phyloP scores from a whole-genome alignment of 1,140 invertebrate genomes.

The Ceratosolen fusciceps region DNA sequence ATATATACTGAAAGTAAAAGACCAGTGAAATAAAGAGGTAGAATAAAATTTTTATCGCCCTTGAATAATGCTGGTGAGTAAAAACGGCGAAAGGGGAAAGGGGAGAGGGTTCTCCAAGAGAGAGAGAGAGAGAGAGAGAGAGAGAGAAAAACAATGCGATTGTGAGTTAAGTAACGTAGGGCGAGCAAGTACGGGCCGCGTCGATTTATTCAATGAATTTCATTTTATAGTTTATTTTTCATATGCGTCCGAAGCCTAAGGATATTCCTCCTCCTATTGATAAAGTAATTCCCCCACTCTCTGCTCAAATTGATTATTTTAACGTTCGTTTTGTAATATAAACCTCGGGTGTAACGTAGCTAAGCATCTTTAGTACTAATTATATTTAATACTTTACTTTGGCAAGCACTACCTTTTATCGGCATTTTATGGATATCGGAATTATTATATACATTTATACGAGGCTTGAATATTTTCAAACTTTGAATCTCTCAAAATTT shows the following conservation, averaged over 20 bases:
- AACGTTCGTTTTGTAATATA: not conserved
- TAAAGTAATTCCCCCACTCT: not conserved
- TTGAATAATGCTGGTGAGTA: not conserved
- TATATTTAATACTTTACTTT: slow-evolving; percentile 21
- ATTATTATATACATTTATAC: not conserved
- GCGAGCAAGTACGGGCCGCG: too few species aligned
- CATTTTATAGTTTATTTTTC: not conserved
- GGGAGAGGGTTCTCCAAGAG: too few species aligned
- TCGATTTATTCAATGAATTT: slow-evolving; percentile 10
- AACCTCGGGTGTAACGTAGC: not conserved
- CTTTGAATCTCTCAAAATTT: not conserved
- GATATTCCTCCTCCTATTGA: not conserved
- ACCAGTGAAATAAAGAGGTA: slow-evolving; percentile 24
- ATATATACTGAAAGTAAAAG: slow-evolving; percentile 22
- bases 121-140: too few species aligned
- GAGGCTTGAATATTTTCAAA: not conserved
- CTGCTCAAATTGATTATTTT: not conserved
- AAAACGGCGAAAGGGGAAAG: too few species aligned
- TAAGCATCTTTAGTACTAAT: not conserved
- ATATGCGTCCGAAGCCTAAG: too few species aligned
- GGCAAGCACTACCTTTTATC: not conserved
- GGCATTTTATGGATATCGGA: not conserved
- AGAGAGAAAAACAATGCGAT: not conserved
- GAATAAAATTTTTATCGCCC: slow-evolving; percentile 28
- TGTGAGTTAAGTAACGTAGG: not conserved